Conservation (phyloP, 2,797 vertebrate genomes). For the Holocentrus rufus region DNA sequence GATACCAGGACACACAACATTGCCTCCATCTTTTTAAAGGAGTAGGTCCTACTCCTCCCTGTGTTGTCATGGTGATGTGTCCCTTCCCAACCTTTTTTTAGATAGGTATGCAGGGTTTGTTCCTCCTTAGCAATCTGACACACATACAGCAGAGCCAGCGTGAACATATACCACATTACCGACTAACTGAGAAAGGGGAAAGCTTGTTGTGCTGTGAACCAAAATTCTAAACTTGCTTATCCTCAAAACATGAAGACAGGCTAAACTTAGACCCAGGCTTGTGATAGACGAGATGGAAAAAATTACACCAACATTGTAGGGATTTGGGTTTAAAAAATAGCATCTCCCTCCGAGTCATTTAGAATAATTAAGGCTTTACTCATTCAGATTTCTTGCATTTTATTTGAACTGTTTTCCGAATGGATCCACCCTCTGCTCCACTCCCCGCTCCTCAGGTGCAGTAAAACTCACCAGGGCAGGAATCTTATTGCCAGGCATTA, state of each 20-base stretch:
- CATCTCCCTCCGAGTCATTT: constrained; percentile 51
- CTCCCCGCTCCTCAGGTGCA: constrained; percentile 32
- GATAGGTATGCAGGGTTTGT: constrained; percentile 74
- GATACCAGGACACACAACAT: constrained; percentile 64
- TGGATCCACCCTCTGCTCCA: constrained; percentile 14
- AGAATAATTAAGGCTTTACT: constrained; percentile 24
- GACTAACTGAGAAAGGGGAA: constrained; percentile 29
- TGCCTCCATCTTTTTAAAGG: constrained; percentile 71
- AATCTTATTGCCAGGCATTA: constrained; percentile 61
- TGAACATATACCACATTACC: constrained; percentile 40
- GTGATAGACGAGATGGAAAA: constrained; percentile 39
- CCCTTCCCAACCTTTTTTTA: constrained; percentile 79
- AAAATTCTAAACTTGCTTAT: constrained; percentile 30
- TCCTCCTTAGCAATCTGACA: constrained; percentile 72
- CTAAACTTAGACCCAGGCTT: constrained; percentile 38
- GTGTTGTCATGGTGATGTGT: constrained; percentile 82
- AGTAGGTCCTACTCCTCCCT: constrained; percentile 72
- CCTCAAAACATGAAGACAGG: constrained; percentile 19
- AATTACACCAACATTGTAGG: constrained; percentile 37
- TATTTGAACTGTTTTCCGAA: constrained; percentile 36
- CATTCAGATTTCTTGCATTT: constrained; percentile 8
- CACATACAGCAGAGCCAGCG: constrained; percentile 62
- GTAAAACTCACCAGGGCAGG: constrained; percentile 19
- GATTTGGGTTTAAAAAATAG: constrained; percentile 51
- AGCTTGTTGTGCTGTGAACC: constrained; percentile 12